Percentiles rank a stretch among this genome's conserved stretches.
These are phyloP conservation scores for Tipula unca DNA, from an alignment of 2,888 invertebrate species.

Conservation along the genomic window DNA sequence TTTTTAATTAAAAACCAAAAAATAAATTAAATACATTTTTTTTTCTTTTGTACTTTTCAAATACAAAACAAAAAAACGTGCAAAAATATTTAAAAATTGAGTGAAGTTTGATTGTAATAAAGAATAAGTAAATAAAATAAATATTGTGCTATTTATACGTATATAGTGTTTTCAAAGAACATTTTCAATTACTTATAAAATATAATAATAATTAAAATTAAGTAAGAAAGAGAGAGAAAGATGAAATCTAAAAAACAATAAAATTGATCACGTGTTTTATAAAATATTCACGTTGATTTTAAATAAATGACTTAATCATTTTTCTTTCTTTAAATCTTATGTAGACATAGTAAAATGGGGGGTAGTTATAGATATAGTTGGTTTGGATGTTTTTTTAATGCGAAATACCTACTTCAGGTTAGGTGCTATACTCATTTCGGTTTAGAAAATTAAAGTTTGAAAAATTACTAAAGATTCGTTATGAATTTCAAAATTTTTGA, in stretches of 20 bases:
- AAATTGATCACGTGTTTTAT: not conserved
- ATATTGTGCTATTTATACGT: too few species aligned
- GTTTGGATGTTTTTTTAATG: too few species aligned
- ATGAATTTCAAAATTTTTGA: too few species aligned
- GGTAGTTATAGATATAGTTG: too few species aligned
- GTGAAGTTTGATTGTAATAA: not conserved
- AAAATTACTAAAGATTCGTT: too few species aligned
- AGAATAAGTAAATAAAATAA: not conserved
- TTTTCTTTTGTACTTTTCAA: not conserved
- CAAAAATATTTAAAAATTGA: not conserved
- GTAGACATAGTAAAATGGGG: not conserved
- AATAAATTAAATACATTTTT: not conserved
- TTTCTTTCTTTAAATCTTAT: not conserved
- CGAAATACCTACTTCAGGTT: too few species aligned
- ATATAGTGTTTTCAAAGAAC: not conserved
- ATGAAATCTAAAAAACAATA: not conserved
- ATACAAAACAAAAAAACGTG: not conserved
- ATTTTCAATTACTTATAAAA: not conserved
- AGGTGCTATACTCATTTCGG: too few species aligned
- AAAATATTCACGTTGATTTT: not conserved
- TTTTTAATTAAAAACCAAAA: constrained; percentile 3
- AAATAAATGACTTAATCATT: not conserved
- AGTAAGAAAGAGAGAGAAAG: not conserved
- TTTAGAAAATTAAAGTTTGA: too few species aligned
- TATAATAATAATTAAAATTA: not conserved